phyloP scores from a whole-genome alignment of 2,113 vertebrate genomes.

The Thalassoma bifasciatum region DNA sequence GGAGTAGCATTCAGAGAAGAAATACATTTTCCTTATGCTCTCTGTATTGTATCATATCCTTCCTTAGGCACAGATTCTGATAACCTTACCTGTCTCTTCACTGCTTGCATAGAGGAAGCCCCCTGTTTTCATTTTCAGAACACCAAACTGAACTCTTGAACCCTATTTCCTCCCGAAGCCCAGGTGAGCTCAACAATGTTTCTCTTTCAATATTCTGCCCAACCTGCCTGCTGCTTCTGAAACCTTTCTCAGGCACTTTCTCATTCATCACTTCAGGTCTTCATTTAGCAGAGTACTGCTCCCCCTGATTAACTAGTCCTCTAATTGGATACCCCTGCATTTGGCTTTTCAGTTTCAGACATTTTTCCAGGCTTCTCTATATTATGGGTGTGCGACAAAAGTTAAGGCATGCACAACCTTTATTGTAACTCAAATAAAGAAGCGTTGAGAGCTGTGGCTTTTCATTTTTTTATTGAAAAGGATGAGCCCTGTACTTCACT shows the following conservation, averaged over 20 bases:
- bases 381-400: conserved; percentile 39
- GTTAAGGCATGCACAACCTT: conserved; percentile 23
- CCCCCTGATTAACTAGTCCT: conserved; percentile 5
- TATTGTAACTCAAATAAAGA: conserved; percentile 22
- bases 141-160: conserved; percentile 44
- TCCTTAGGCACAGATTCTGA: conserved; percentile 4
- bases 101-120: conserved; percentile 27
- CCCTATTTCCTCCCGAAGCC: conserved; percentile 52
- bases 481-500: conserved; percentile 20
- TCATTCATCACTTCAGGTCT: conserved; percentile 30
- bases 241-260: conserved; percentile 16
- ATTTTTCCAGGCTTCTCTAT: conserved; percentile 39
- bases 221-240: conserved; percentile 27
- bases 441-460: not conserved
- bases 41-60: not conserved
- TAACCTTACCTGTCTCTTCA: conserved; percentile 19
- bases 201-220: conserved; percentile 41
- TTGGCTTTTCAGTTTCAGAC: conserved; percentile 22
- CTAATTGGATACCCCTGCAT: conserved; percentile 7
- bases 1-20: not conserved
- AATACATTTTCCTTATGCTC: not conserved
- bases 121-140: conserved; percentile 11
- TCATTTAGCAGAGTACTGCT: conserved; percentile 27
- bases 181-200: conserved; percentile 40
- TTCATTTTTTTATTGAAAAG: conserved; percentile 31